Evolutionary conservation across 2,113 vertebrate genomes (phyloP).

Genomic region (Aphelocoma coerulescens): DNA sequence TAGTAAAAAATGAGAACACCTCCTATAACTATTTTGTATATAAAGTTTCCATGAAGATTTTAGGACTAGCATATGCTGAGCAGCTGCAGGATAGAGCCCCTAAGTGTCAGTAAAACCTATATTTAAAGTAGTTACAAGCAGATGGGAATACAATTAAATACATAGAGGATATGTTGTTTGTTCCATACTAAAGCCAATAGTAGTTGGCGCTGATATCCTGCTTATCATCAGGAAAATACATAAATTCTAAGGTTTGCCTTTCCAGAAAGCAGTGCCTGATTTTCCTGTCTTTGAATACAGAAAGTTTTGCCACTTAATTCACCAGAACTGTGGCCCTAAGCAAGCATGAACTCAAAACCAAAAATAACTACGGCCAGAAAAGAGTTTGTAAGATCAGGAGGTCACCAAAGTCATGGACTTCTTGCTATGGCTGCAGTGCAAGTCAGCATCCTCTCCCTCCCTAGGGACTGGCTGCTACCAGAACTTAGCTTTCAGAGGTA

Average conservation of each 20-base stretch:
- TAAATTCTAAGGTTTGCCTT: background rate
- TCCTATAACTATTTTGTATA: background rate
- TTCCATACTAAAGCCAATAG: background rate
- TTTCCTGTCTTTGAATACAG: background rate
- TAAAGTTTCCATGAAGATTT: slow-evolving; percentile 18
- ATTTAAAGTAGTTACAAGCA: slow-evolving; percentile 38
- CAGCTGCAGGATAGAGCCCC: slow-evolving; percentile 29
- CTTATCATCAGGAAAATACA: background rate
- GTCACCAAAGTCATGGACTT: background rate
- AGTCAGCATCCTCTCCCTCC: background rate
- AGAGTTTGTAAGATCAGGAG: background rate
- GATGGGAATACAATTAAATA: slow-evolving; percentile 24
- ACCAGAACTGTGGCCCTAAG: background rate
- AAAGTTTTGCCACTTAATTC: background rate
- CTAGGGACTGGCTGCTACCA: background rate
- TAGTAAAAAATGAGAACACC: background rate
- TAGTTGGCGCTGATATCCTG: background rate
- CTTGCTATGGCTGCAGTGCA: background rate
- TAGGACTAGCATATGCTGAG: slow-evolving; percentile 1
- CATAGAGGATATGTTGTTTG: background rate
- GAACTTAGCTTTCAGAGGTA: background rate
- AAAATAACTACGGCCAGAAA: background rate
- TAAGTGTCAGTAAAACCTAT: background rate
- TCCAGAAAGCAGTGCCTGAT: background rate
- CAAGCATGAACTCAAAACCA: background rate